Percentiles rank a stretch among this genome's conserved stretches.
Conservation (phyloP, 2,113 vertebrate species). For the Felis catus region F.catus_Fca126_mat1.0 CM031420.1:141078501-141079000, state of each 20-base stretch:
- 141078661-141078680: background rate
- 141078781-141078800: slow-evolving; percentile 32
- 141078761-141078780: background rate
- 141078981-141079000: slow-evolving; percentile 86
- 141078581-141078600: background rate
- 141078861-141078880: slow-evolving; percentile 72
- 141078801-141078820: slow-evolving; percentile 44
- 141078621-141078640: background rate
- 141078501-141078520: background rate
- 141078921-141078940: slow-evolving; percentile 85
- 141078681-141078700: no score
- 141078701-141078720: background rate
- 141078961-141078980: slow-evolving; percentile 90
- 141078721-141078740: background rate
- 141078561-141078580: background rate
- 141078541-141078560: slow-evolving; percentile 10
- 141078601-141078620: background rate
- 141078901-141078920: slow-evolving; percentile 79
- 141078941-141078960: slow-evolving; percentile 89
- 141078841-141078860: slow-evolving; percentile 36
- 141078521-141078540: background rate
- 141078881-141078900: slow-evolving; percentile 84
- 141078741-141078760: background rate
- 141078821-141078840: slow-evolving; percentile 60
- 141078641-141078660: background rate